Evolutionary conservation across 2,113 vertebrate species (phyloP).

Genomic region (Nesogale talazaci): DNA sequence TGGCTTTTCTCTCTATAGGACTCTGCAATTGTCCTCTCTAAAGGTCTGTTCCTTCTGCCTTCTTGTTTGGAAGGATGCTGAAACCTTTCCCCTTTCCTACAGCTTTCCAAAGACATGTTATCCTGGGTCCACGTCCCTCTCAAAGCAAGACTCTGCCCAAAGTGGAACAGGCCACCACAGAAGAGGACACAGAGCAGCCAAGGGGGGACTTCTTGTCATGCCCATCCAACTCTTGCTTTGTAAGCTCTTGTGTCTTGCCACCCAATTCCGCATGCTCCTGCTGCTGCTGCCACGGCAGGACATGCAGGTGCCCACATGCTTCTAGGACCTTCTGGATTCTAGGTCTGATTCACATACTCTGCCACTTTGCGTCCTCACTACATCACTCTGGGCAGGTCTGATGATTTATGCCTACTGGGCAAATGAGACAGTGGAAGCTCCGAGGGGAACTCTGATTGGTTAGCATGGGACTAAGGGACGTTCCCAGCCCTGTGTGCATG

Average conservation of each 20-base stretch:
- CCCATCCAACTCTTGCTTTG: fast-evolving
- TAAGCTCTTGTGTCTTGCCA: not conserved
- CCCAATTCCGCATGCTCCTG: fast-evolving
- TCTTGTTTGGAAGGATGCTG: not conserved
- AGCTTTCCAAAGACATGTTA: not conserved
- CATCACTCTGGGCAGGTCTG: not conserved
- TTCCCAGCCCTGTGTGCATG: not conserved
- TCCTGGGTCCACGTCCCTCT: not conserved
- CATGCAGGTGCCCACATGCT: not conserved
- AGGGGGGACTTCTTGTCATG: not conserved
- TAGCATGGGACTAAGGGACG: not conserved
- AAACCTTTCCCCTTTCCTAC: not conserved
- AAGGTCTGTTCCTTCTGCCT: not conserved
- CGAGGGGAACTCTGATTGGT: not conserved
- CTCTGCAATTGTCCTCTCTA: not conserved
- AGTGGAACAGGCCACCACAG: not conserved
- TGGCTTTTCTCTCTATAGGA: not conserved
- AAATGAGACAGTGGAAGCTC: not conserved
- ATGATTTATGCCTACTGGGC: not conserved
- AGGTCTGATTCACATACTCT: not conserved
- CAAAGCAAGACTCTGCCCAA: not conserved
- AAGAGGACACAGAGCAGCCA: not conserved
- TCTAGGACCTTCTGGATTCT: not conserved
- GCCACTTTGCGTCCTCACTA: too few relatives aligned
- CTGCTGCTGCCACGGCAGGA: not conserved